A percentile compares a stretch with the other conserved stretches of the same genome.
Evolutionary conservation across 2,888 invertebrate genomes (phyloP).

Genomic region (Acronicta leporina): DNA sequence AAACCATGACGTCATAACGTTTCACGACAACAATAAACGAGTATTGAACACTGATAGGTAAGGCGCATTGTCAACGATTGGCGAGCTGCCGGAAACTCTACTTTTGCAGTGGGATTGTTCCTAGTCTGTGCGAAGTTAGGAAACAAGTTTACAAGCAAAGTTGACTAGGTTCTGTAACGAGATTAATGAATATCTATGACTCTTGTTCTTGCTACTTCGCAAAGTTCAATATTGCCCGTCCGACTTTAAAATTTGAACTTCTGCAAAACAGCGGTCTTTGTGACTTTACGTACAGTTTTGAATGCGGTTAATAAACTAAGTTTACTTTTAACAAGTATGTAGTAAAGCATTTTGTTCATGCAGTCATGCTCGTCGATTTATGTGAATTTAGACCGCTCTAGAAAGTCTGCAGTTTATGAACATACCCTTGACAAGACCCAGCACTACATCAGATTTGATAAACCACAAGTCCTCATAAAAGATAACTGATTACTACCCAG

Average conservation of each 20-base stretch:
- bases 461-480: too few species aligned
- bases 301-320: slow-evolving; percentile 19
- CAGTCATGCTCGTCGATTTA: too few species aligned
- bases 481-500: too few species aligned
- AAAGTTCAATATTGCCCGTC: slow-evolving; percentile 61
- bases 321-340: too few species aligned
- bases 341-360: too few species aligned
- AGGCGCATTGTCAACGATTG: slow-evolving; percentile 31
- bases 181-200: slow-evolving; percentile 78
- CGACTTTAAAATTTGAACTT: slow-evolving; percentile 57
- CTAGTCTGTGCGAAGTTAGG: slow-evolving; percentile 49
- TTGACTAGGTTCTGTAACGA: slow-evolving; percentile 68
- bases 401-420: too few species aligned
- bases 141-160: slow-evolving; percentile 66
- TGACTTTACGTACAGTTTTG: slow-evolving; percentile 37
- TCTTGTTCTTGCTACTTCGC: slow-evolving; percentile 64
- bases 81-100: slow-evolving; percentile 53
- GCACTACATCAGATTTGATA: too few species aligned
- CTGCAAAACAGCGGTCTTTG: slow-evolving; percentile 50
- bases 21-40: slow-evolving; percentile 31
- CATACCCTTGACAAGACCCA: too few species aligned
- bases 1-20: slow-evolving; percentile 31
- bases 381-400: too few species aligned
- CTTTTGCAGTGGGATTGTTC: slow-evolving; percentile 57
- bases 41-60: slow-evolving; percentile 34